Base-by-base conservation (phyloP, 2,797 vertebrate genomes). In the Characodon lateralis region DNA sequence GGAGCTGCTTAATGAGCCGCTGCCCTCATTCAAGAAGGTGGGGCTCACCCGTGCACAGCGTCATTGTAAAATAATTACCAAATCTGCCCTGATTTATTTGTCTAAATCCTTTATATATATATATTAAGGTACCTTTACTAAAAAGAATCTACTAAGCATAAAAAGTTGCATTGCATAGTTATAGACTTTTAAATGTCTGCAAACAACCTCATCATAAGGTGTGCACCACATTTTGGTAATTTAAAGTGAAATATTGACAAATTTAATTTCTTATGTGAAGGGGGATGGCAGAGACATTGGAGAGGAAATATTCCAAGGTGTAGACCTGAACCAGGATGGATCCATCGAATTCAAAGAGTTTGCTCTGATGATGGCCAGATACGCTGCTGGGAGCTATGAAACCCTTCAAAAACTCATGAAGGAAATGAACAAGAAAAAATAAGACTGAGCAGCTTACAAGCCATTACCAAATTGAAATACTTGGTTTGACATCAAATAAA, bases 271-370 rank as follows among this genome's bases (percentile, higher is more conserved):
- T 20, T 46, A 6, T 41, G 18, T 59, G 22, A 51, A 79, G 74
- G 14, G 2, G 9, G 5, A 0, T 13, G 10, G 31, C 18, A 63
- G 24, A 16, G 6, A 48, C 6, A 14, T 4, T 41, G 72, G 41
- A n/a, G 71, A 77, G 0, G 51, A 77, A 0, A 12, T 77, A 2
- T 82, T 85, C 72, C 0, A 0, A 7, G 16, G 1, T 2, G 24
- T 83, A 22, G 78, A 86, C 74, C 1, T 72, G 0, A 56, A 85
- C 50, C 0, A 43, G 0, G 78, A 82, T 46, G 75, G 78, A 26
- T 2, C 0, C 26, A 58, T 85, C 39, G 53, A 77, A 0, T 81
- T 78, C 0, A 14, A 48, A 22, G 83, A 80, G 72, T 84, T 80
- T 6, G 18, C 59, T 24, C 6, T 66, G 58, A 48, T 81, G 69